Conservation (phyloP, 2,113 vertebrate genomes). For the Istiophorus platypterus region DNA sequence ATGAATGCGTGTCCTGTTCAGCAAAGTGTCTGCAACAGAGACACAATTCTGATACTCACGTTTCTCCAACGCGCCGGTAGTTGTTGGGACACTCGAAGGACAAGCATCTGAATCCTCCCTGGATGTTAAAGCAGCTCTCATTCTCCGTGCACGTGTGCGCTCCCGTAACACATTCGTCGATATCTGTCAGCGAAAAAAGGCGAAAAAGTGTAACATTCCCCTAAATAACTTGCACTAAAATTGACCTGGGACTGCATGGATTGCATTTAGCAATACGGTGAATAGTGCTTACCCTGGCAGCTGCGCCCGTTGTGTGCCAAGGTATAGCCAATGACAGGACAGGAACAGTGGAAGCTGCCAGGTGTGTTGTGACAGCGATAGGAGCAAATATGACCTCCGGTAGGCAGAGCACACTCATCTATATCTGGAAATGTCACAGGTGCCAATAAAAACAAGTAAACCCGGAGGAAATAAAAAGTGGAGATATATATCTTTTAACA, state of each 20-base stretch:
- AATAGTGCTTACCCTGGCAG: slow-evolving; percentile 90
- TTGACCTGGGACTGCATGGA: background rate
- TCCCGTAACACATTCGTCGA: slow-evolving; percentile 93
- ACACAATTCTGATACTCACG: slow-evolving; percentile 87
- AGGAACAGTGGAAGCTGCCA: slow-evolving; percentile 96
- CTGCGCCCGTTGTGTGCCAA: slow-evolving; percentile 93
- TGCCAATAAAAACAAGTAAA: slow-evolving; percentile 4
- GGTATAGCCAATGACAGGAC: slow-evolving; percentile 89
- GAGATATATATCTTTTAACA: no score
- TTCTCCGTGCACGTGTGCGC: slow-evolving; percentile 91
- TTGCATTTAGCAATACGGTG: background rate
- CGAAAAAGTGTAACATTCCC: background rate
- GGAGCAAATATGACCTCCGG: slow-evolving; percentile 95
- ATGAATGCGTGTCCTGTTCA: background rate
- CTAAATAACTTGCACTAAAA: background rate
- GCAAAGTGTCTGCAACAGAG: background rate
- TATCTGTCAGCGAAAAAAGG: slow-evolving; percentile 81
- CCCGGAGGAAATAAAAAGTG: background rate
- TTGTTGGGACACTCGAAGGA: slow-evolving; percentile 91
- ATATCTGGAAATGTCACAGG: slow-evolving; percentile 85
- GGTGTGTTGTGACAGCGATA: slow-evolving; percentile 92
- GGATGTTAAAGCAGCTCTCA: slow-evolving; percentile 97
- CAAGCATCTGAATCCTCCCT: slow-evolving; percentile 93
- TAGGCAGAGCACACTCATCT: slow-evolving; percentile 96
- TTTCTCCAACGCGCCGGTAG: slow-evolving; percentile 91